phyloP scores from a whole-genome alignment of 1,140 invertebrate species.

The Diuraphis noxia region DNA sequence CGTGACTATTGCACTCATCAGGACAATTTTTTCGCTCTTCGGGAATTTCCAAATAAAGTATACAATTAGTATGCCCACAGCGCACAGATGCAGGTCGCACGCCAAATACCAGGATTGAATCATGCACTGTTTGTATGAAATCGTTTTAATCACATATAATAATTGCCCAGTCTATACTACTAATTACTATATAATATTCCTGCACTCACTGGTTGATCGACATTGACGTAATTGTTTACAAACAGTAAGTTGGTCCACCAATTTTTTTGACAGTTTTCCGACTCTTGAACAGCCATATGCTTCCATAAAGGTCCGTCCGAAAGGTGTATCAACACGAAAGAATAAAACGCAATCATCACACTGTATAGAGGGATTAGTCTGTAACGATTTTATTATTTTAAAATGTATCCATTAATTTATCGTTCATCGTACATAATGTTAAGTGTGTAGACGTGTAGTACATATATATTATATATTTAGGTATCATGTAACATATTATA shows the following conservation, averaged over 20 bases:
- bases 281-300: slow-evolving; percentile 65
- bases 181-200: background rate
- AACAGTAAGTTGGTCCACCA: slow-evolving; percentile 87
- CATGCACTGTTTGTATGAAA: slow-evolving; percentile 62
- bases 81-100: slow-evolving; percentile 68
- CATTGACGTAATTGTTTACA: slow-evolving; percentile 79
- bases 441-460: too few relatives aligned
- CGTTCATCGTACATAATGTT: too few relatives aligned
- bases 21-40: background rate
- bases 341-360: slow-evolving; percentile 70
- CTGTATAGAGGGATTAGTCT: slow-evolving; percentile 74
- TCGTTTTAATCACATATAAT: too few relatives aligned
- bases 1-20: background rate
- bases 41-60: slow-evolving; percentile 5
- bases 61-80: slow-evolving; percentile 57
- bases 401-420: too few relatives aligned
- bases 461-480: too few relatives aligned
- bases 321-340: slow-evolving; percentile 69
- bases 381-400: slow-evolving; percentile 21
- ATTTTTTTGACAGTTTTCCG: slow-evolving; percentile 68
- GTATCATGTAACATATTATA: too few relatives aligned
- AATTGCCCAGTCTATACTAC: too few relatives aligned
- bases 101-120: slow-evolving; percentile 71
- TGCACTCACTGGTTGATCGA: slow-evolving; percentile 64
- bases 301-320: slow-evolving; percentile 73